phyloP scores from a whole-genome alignment of 2,888 invertebrate genomes.

The Pachliopta kotzebuea region DNA sequence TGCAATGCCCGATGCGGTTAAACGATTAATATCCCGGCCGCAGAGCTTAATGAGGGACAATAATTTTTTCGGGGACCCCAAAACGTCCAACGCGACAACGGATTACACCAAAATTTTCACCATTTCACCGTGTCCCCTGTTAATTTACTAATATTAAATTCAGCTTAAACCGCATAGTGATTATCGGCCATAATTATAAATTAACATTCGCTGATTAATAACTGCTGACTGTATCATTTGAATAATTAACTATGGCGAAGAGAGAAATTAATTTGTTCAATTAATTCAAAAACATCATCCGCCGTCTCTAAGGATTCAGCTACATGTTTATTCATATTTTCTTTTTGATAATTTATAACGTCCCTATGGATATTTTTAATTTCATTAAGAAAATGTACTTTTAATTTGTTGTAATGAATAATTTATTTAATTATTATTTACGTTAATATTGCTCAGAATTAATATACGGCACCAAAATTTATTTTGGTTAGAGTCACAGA shows the following conservation, averaged over 20 bases:
- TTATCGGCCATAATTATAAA: conserved; percentile 31
- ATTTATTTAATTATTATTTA: too few species aligned
- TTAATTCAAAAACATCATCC: conserved; percentile 11
- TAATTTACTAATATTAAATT: conserved; percentile 34
- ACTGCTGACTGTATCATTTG: conserved; percentile 23
- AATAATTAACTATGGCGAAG: conserved; percentile 19
- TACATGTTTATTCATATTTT: conserved; percentile 7
- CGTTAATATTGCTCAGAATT: too few species aligned
- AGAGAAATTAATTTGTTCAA: conserved; percentile 5
- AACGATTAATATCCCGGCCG: conserved; percentile 39
- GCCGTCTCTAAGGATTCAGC: conserved; percentile 11
- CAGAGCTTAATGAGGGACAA: conserved; percentile 39
- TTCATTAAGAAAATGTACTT: too few species aligned
- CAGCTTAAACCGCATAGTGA: conserved; percentile 27
- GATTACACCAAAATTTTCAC: conserved; percentile 29
- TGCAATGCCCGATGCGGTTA: conserved; percentile 37
- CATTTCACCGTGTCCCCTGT: conserved; percentile 25
- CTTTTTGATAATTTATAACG: conserved; percentile 3
- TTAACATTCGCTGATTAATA: conserved; percentile 28
- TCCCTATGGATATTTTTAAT: not conserved
- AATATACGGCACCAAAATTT: too few species aligned
- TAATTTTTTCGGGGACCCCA: conserved; percentile 29
- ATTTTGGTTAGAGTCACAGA: too few species aligned
- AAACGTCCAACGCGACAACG: conserved; percentile 25
- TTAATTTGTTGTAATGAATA: too few species aligned